Conservation (phyloP, 2,888 invertebrate species). For the Heliconius cydno region DNA sequence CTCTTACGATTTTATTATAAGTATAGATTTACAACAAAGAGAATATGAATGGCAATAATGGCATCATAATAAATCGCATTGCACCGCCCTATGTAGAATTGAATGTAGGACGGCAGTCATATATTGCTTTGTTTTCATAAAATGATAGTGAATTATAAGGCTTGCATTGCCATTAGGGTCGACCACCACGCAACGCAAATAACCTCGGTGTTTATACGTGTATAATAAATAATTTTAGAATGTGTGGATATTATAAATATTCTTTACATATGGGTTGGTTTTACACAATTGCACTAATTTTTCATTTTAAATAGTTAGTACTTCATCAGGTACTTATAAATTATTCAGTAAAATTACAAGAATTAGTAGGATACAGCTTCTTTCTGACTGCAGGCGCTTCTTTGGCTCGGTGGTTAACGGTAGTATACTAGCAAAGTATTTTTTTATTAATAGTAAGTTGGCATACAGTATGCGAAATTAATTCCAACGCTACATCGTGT, state of each 20-base stretch:
- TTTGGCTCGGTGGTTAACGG: not conserved
- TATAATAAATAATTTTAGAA: conserved; percentile 4
- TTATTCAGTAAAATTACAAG: not conserved
- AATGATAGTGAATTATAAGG: conserved; percentile 58
- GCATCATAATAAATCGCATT: conserved; percentile 42
- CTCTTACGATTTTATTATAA: too few species aligned
- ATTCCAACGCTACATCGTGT: not conserved
- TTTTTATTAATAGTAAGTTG: not conserved
- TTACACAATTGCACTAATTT: not conserved
- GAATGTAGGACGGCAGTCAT: conserved; percentile 47
- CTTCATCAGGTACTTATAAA: too few species aligned
- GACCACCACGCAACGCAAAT: conserved; percentile 60
- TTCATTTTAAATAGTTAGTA: not conserved
- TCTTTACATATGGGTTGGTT: not conserved
- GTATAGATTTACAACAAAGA: conserved; percentile 3
- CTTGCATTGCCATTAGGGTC: conserved; percentile 73
- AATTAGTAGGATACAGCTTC: not conserved
- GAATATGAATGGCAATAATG: conserved; percentile 26
- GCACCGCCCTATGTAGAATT: conserved; percentile 40
- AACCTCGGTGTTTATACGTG: conserved; percentile 41
- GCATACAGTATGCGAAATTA: not conserved
- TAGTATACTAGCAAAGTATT: not conserved
- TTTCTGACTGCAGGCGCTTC: not conserved
- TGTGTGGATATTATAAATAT: not conserved
- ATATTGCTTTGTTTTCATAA: conserved; percentile 45